These are phyloP conservation scores for Danio aesculapii DNA, from an alignment of 2,797 vertebrate genomes.

Conservation along the genomic window DNA sequence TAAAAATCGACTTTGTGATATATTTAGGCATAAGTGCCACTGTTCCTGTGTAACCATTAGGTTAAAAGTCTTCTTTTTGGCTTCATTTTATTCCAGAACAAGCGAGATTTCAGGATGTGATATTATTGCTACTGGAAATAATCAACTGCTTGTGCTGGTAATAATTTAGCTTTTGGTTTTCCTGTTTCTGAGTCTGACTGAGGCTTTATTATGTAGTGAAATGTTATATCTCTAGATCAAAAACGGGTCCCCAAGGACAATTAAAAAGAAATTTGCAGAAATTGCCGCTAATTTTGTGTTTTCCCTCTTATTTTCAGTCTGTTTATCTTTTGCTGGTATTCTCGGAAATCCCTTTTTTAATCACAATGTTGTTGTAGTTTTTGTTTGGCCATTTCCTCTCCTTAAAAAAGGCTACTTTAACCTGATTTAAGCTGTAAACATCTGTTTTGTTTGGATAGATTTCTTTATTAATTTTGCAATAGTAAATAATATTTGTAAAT, in stretches of 20 bases:
- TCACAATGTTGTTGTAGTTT: slow-evolving; percentile 69
- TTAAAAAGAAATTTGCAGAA: slow-evolving; percentile 79
- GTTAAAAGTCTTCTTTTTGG: neutral
- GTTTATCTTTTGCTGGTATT: slow-evolving; percentile 81
- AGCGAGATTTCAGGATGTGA: neutral
- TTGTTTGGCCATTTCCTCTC: slow-evolving; percentile 76
- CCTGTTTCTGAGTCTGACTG: slow-evolving; percentile 34
- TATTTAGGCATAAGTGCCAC: neutral
- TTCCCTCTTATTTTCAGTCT: slow-evolving; percentile 73
- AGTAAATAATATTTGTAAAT: neutral
- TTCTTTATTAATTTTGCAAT: neutral
- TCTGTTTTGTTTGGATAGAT: neutral
- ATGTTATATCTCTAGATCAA: slow-evolving; percentile 78
- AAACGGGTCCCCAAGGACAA: slow-evolving; percentile 70
- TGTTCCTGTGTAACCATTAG: neutral
- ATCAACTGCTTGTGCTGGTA: slow-evolving; percentile 32
- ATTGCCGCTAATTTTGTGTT: slow-evolving; percentile 80
- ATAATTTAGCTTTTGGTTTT: slow-evolving; percentile 39
- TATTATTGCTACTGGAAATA: slow-evolving; percentile 9
- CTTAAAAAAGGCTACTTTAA: neutral
- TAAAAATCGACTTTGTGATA: neutral
- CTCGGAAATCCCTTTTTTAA: slow-evolving; percentile 82
- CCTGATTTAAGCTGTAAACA: slow-evolving; percentile 63
- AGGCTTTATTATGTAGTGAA: slow-evolving; percentile 69
- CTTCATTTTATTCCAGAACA: neutral